Percentiles rank a stretch among this genome's conserved stretches.
These are phyloP conservation scores for Falco rusticolus DNA, from an alignment of 2,797 vertebrate species.

Conservation along the genomic window DNA sequence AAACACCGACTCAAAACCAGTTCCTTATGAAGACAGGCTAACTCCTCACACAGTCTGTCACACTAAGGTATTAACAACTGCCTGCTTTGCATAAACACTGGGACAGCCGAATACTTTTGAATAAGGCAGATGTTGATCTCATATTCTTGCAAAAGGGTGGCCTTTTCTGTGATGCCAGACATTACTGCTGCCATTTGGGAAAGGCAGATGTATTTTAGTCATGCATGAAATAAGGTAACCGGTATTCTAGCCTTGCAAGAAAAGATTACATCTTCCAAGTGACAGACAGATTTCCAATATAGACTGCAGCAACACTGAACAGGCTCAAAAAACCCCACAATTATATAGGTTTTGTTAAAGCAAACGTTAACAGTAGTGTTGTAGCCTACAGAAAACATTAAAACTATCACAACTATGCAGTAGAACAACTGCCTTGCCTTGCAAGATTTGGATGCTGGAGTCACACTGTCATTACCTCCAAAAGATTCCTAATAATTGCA, in stretches of 20 bases:
- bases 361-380: neutral
- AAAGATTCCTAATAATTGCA: neutral
- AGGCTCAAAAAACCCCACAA: neutral
- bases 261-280: neutral
- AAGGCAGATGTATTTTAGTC: neutral
- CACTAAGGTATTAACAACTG: neutral
- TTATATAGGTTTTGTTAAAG: neutral
- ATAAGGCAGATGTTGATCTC: neutral
- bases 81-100: neutral
- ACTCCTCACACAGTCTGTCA: neutral
- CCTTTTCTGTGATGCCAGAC: neutral
- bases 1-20: neutral
- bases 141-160: neutral
- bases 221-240: neutral
- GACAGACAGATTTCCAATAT: neutral
- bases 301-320: neutral
- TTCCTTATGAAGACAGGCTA: neutral
- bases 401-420: neutral
- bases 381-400: neutral
- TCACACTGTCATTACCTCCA: neutral
- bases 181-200: neutral
- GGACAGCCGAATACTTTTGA: neutral
- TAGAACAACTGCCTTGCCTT: neutral
- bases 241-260: neutral
- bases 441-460: neutral